Conservation (phyloP, 2,113 vertebrate species). For the Dipodomys ordii region DNA sequence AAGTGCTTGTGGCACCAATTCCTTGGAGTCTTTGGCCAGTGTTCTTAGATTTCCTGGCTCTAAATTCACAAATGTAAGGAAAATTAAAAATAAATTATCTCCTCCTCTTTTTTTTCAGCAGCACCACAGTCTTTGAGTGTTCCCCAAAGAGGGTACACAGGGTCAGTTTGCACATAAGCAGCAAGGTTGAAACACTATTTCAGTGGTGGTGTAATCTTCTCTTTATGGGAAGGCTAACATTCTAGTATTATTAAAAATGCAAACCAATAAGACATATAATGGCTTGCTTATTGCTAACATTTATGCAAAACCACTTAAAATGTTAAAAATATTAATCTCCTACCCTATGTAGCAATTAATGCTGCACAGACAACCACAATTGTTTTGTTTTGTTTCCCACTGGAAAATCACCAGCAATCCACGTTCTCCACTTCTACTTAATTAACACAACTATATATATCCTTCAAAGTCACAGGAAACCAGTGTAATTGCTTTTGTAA, state of each 20-base stretch:
- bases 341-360: conserved; percentile 84
- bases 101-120: conserved; percentile 70
- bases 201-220: conserved; percentile 85
- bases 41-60: conserved; percentile 34
- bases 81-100: conserved; percentile 79
- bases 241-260: conserved; percentile 86
- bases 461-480: conserved; percentile 82
- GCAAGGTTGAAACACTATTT: conserved; percentile 82
- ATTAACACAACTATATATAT: conserved; percentile 80
- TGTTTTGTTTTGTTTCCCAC: conserved; percentile 66
- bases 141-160: conserved; percentile 57
- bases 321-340: conserved; percentile 83
- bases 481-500: conserved; percentile 85
- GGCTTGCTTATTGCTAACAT: conserved; percentile 83
- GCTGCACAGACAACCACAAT: conserved; percentile 70
- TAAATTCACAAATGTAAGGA: conserved; percentile 81
- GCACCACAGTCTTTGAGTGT: conserved; percentile 72
- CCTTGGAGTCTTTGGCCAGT: conserved; percentile 48
- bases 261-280: conserved; percentile 83
- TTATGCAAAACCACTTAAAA: conserved; percentile 84
- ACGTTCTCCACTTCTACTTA: conserved; percentile 82
- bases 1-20: conserved; percentile 30
- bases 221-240: conserved; percentile 82
- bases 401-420: conserved; percentile 81
- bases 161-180: conserved; percentile 80